phyloP scores from a whole-genome alignment of 1,140 invertebrate genomes.

The Elymnias hypermnestra region DNA sequence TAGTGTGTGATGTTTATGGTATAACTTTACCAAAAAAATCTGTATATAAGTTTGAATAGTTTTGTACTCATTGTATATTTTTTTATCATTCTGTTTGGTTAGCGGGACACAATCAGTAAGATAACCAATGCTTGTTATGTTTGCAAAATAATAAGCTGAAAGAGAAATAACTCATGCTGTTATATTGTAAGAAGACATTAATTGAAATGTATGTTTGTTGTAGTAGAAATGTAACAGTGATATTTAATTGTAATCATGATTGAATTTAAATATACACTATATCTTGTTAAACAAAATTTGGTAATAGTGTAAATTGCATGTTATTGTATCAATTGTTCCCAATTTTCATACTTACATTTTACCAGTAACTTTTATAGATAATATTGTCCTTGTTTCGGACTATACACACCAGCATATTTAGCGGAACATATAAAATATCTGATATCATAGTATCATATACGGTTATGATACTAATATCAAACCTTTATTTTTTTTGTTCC shows the following conservation, averaged over 20 bases:
- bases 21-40: conserved; percentile 23
- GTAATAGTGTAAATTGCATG: background rate
- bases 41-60: conserved; percentile 23
- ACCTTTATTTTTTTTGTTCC: too few species aligned
- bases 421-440: too few species aligned
- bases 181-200: background rate
- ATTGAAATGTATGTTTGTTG: background rate
- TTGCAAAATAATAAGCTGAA: background rate
- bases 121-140: background rate
- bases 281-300: too few species aligned
- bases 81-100: background rate
- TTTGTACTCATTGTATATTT: conserved; percentile 17
- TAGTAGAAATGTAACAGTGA: background rate
- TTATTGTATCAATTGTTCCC: background rate
- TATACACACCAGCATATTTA: too few species aligned
- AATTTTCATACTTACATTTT: background rate
- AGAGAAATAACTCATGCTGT: too few species aligned
- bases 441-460: too few species aligned
- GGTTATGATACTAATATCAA: too few species aligned
- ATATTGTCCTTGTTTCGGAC: too few species aligned
- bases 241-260: background rate
- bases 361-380: too few species aligned
- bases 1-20: conserved; percentile 17
- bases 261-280: background rate
- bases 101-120: background rate